Conservation (phyloP, 2,113 vertebrate species). For the Periophthalmus modestus region DNA sequence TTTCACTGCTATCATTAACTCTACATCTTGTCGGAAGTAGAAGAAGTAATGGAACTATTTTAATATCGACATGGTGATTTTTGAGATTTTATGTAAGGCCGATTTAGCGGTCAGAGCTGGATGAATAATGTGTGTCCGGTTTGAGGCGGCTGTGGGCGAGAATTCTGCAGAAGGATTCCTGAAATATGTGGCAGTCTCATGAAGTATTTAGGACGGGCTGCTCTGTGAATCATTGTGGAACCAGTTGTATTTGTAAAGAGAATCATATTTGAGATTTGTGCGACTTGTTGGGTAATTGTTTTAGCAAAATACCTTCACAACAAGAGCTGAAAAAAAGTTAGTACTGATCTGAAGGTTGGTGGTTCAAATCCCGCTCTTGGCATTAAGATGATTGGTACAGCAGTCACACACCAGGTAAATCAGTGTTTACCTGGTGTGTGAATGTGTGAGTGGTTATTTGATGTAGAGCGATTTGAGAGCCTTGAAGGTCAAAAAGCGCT, state of each 20-base stretch:
- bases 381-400: no score
- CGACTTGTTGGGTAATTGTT: no score
- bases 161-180: neutral
- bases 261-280: neutral
- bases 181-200: neutral
- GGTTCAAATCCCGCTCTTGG: no score
- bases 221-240: neutral
- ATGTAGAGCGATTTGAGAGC: no score
- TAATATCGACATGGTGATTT: neutral
- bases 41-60: neutral
- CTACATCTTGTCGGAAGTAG: slow-evolving; percentile 5
- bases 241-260: neutral
- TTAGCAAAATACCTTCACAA: neutral
- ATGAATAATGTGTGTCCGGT: neutral
- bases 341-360: no score
- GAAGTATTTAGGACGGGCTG: neutral
- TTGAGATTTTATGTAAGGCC: neutral
- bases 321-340: no score
- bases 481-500: no score
- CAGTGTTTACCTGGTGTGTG: no score
- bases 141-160: neutral
- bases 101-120: neutral
- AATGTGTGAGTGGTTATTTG: no score
- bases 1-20: slow-evolving; percentile 2
- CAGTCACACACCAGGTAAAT: no score